phyloP scores from a whole-genome alignment of 2,113 vertebrate species.

The Progne subis region DNA sequence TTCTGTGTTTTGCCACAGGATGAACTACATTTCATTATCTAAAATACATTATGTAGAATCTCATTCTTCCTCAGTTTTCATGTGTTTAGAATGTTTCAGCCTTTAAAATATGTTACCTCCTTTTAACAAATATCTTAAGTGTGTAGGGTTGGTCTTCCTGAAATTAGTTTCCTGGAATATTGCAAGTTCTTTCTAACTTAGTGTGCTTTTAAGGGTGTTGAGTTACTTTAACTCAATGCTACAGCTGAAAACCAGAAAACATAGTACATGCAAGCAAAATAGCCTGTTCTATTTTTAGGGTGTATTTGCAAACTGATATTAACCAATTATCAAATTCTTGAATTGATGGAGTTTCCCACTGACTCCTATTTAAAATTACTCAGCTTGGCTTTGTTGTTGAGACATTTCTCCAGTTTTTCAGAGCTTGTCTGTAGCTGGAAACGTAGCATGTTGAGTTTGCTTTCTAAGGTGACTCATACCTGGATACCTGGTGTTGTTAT shows the following conservation, averaged over 20 bases:
- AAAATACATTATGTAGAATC: not conserved
- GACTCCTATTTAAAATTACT: not conserved
- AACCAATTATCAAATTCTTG: not conserved
- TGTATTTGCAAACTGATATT: not conserved
- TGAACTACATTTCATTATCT: not conserved
- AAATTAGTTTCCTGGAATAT: not conserved
- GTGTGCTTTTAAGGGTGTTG: not conserved
- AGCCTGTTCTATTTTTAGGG: not conserved
- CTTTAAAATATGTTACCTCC: not conserved
- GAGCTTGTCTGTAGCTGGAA: not conserved
- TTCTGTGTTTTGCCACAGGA: not conserved
- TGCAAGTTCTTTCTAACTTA: not conserved
- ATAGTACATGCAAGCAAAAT: not conserved
- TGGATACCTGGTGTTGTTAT: not conserved
- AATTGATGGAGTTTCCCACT: not conserved
- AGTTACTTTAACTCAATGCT: not conserved
- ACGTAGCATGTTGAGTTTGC: not conserved
- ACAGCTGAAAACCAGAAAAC: not conserved
- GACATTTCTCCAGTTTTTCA: not conserved
- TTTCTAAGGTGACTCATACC: not conserved
- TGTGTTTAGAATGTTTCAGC: not conserved
- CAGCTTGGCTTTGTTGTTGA: not conserved
- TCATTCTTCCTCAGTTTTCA: not conserved
- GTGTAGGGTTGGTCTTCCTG: not conserved
- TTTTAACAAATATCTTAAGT: not conserved